Conservation (phyloP, 1,140 invertebrate genomes). For the Prorops nasuta region DNA sequence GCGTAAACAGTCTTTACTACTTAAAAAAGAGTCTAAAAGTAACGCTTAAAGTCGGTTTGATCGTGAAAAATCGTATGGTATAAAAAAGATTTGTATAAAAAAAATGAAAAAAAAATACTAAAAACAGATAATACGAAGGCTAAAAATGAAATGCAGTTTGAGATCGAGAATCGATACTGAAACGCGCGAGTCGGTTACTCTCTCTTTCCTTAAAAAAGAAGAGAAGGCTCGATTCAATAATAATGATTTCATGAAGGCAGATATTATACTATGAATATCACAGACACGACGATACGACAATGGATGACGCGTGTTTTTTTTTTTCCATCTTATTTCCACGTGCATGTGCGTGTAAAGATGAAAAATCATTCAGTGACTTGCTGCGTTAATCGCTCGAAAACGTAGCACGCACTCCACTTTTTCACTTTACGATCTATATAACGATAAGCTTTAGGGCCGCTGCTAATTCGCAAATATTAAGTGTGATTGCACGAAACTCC, state of each 20-base stretch:
- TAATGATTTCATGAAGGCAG: constrained; percentile 13
- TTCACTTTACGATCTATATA: constrained; percentile 22
- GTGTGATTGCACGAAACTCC: constrained; percentile 5
- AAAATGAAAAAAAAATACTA: no score
- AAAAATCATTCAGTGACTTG: constrained; percentile 6
- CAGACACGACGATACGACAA: constrained; percentile 35
- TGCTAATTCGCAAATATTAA: constrained; percentile 17
- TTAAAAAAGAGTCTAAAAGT: no score
- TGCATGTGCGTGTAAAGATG: constrained; percentile 11
- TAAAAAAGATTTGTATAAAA: no score
- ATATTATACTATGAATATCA: constrained; percentile 37
- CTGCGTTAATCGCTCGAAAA: background rate
- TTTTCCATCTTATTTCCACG: background rate
- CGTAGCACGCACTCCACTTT: background rate
- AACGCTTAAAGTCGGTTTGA: no score
- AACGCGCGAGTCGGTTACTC: background rate
- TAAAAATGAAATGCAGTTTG: constrained; percentile 10
- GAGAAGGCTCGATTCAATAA: constrained; percentile 8
- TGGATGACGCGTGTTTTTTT: constrained; percentile 15
- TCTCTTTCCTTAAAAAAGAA: constrained; percentile 4
- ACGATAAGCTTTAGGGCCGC: constrained; percentile 24
- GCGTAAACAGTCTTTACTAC: no score
- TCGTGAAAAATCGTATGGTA: no score
- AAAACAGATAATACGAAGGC: constrained; percentile 4
- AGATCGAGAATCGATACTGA: constrained; percentile 17